Percentiles rank a stretch among this genome's conserved stretches.
Conservation (phyloP, 2,797 vertebrate species). For the Brotula barbata region DNA sequence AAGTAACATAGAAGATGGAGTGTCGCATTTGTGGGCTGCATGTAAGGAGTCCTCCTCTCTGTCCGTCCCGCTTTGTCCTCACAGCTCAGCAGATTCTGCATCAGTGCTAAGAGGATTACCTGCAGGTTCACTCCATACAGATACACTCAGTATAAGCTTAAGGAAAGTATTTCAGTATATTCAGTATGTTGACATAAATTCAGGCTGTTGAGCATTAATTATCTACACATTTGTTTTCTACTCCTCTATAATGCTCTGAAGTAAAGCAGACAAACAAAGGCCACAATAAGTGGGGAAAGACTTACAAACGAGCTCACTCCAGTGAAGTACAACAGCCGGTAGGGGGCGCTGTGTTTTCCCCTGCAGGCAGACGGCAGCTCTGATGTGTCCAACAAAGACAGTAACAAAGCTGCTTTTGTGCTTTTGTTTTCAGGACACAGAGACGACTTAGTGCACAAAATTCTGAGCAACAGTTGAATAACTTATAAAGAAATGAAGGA, state of each 20-base stretch:
- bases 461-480: neutral
- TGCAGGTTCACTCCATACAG: slow-evolving; percentile 4
- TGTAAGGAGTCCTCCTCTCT: neutral
- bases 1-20: no score
- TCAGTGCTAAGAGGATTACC: slow-evolving; percentile 63
- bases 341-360: no score
- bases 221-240: no score
- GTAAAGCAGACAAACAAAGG: no score
- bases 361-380: neutral
- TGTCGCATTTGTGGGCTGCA: neutral
- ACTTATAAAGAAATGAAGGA: no score
- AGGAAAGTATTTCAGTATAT: neutral
- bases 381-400: neutral
- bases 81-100: slow-evolving; percentile 50
- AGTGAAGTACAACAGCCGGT: no score
- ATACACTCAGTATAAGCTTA: slow-evolving; percentile 4
- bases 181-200: neutral
- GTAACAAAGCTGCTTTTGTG: neutral
- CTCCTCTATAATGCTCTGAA: no score
- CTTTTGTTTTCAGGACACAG: neutral
- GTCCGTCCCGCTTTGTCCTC: slow-evolving; percentile 1
- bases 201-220: no score
- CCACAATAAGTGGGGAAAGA: no score
- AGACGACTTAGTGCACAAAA: neutral
- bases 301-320: no score